phyloP scores from a whole-genome alignment of 2,888 invertebrate species.

The Lysandra bellargus region DNA sequence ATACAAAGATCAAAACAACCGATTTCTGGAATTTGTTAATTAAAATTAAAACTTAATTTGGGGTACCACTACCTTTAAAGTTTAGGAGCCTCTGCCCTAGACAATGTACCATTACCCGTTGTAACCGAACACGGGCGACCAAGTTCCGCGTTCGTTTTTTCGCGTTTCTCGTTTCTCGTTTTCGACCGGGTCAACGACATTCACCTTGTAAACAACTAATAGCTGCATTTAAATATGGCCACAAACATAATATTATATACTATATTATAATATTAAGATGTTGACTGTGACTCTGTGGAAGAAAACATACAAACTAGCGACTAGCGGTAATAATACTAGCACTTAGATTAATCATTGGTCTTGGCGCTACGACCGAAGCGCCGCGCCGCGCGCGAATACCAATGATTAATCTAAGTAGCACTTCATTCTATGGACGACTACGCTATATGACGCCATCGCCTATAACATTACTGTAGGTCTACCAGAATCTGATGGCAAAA shows the following conservation, averaged over 20 bases:
- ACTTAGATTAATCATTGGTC: no score
- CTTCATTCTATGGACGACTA: no score
- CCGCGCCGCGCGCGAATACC: no score
- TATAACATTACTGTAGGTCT: no score
- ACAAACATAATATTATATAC: neutral
- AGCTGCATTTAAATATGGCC: neutral
- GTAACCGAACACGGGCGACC: conserved; percentile 6
- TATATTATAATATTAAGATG: no score
- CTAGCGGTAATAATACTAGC: no score
- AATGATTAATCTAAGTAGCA: no score
- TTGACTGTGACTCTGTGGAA: no score
- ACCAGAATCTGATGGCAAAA: no score
- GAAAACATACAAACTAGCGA: no score
- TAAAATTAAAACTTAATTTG: neutral
- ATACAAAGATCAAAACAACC: neutral
- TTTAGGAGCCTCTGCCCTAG: neutral
- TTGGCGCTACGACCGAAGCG: no score
- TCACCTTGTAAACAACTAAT: neutral
- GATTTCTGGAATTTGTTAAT: neutral
- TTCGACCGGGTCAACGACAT: conserved; percentile 4
- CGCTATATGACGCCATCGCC: no score
- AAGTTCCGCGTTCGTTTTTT: conserved; percentile 21
- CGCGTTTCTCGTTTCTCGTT: neutral
- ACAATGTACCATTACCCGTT: neutral
- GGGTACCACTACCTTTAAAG: neutral